phyloP scores from a whole-genome alignment of 2,113 vertebrate genomes.

The Prinia subflava region DNA sequence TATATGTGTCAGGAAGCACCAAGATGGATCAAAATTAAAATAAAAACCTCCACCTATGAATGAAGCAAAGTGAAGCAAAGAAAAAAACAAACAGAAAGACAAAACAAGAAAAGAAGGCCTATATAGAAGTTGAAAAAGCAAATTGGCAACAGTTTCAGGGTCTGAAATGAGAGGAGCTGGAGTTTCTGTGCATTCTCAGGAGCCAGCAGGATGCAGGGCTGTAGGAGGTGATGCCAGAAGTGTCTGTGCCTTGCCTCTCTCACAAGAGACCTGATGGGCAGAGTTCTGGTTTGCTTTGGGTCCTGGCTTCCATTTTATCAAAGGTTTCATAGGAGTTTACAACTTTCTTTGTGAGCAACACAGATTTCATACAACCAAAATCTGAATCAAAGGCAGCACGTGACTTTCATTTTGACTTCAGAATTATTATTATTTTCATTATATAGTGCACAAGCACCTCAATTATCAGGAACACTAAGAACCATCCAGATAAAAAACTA shows the following conservation, averaged over 20 bases:
- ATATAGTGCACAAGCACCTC: not conserved
- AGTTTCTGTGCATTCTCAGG: not conserved
- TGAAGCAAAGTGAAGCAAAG: not conserved
- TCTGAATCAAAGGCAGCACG: not conserved
- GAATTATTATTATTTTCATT: slow-evolving; percentile 25
- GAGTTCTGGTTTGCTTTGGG: not conserved
- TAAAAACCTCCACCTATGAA: not conserved
- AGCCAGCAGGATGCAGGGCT: not conserved
- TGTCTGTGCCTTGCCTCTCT: not conserved
- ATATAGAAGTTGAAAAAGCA: not conserved
- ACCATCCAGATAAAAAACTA: not conserved
- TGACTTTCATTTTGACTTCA: slow-evolving; percentile 21
- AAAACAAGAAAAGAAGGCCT: not conserved
- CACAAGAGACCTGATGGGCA: not conserved
- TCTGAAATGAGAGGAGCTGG: not conserved
- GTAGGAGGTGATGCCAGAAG: not conserved
- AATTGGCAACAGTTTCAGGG: not conserved
- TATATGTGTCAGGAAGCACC: not conserved
- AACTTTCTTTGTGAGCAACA: not conserved
- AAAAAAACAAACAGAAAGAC: not conserved
- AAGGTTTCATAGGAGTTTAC: not conserved
- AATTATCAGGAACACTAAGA: not conserved
- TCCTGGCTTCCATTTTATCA: not conserved
- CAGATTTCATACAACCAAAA: not conserved
- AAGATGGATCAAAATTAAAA: not conserved